These are phyloP conservation scores for Poeciliopsis turneri DNA, from an alignment of 2,797 vertebrate species.

Conservation along the genomic window DNA sequence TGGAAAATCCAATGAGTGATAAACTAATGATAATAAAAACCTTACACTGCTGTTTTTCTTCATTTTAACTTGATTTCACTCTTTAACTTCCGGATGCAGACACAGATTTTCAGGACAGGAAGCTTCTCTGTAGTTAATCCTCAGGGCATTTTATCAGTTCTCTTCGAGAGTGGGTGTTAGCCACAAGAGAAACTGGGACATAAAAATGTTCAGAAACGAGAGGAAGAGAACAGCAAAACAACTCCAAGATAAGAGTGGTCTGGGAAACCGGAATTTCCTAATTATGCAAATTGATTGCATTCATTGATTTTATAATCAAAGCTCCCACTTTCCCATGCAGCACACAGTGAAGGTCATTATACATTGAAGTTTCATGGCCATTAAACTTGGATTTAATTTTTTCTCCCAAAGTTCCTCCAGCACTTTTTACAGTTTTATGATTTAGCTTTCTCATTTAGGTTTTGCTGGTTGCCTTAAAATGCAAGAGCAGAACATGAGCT, in stretches of 20 bases:
- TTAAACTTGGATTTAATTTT: constrained; percentile 17
- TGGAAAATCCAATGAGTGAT: constrained; percentile 9
- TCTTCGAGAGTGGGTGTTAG: constrained; percentile 40
- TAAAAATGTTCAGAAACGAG: constrained; percentile 24
- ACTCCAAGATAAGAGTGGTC: constrained; percentile 42
- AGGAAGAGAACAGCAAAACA: constrained; percentile 31
- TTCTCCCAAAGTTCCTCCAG: background rate
- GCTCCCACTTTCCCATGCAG: constrained; percentile 22
- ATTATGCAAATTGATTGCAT: constrained; percentile 47
- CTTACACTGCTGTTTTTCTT: constrained; percentile 14
- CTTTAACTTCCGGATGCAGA: constrained; percentile 34
- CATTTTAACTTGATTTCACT: constrained; percentile 23
- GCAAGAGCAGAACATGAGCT: background rate
- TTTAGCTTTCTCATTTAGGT: background rate
- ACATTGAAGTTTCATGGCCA: constrained; percentile 6
- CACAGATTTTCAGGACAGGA: constrained; percentile 14
- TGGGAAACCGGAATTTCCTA: constrained; percentile 32
- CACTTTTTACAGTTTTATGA: constrained; percentile 4
- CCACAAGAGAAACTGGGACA: constrained; percentile 33
- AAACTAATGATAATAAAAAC: constrained; percentile 24
- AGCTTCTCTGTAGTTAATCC: constrained; percentile 57
- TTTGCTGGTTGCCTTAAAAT: background rate
- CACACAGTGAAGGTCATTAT: constrained; percentile 26
- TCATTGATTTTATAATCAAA: constrained; percentile 46
- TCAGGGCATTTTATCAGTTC: constrained; percentile 49